Evolutionary conservation across 2,113 vertebrate species (phyloP).

Genomic region (Galbula dea): DNA sequence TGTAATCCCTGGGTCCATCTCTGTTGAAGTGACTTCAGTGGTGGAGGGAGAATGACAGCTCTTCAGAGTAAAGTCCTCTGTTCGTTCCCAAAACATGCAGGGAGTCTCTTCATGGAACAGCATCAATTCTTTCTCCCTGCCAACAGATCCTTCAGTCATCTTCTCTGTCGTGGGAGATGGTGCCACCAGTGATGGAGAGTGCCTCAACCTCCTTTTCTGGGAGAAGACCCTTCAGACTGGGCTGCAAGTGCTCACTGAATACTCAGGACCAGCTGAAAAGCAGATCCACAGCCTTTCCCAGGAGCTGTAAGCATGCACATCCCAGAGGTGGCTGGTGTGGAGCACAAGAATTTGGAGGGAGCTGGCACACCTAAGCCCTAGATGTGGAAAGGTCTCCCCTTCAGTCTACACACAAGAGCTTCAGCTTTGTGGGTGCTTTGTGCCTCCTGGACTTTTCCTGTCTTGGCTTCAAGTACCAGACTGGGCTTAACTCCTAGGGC

Average conservation of each 20-base stretch:
- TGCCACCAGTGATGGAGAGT: not conserved
- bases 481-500: not conserved
- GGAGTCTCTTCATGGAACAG: not conserved
- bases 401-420: not conserved
- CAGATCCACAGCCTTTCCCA: not conserved
- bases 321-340: not conserved
- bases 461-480: not conserved
- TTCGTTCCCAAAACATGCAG: not conserved
- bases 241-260: not conserved
- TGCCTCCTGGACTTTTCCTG: not conserved
- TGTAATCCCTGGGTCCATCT: not conserved
- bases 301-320: not conserved
- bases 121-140: not conserved
- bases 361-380: not conserved
- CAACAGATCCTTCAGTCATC: not conserved
- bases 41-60: not conserved
- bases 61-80: not conserved
- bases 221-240: not conserved
- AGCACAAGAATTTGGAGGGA: not conserved
- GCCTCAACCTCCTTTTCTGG: not conserved
- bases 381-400: not conserved
- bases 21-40: not conserved
- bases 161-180: not conserved
- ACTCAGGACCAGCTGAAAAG: not conserved
- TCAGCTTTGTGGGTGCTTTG: not conserved